These are phyloP conservation scores for human (Homo sapiens) DNA, from an alignment of 2,113 vertebrate genomes.

Conservation along the genomic window DNA sequence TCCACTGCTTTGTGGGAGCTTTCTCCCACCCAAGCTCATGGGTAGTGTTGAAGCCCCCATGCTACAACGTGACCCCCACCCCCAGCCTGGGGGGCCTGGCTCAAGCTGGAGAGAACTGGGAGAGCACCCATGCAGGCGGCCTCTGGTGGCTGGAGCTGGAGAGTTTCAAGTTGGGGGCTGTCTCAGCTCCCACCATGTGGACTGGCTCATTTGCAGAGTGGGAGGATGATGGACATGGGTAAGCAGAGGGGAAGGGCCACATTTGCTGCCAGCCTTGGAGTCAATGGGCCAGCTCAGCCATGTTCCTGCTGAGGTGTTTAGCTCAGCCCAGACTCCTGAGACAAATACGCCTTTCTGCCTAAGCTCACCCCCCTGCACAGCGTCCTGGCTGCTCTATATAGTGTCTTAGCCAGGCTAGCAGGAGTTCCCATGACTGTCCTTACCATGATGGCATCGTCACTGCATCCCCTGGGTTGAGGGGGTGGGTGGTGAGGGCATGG, in stretches of 20 bases:
- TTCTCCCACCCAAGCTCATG: not conserved
- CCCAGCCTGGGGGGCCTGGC: not conserved
- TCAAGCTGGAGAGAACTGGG: not conserved
- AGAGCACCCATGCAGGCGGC: not conserved
- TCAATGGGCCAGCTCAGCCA: not conserved
- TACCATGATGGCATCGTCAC: not conserved
- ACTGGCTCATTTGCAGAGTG: not conserved
- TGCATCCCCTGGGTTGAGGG: not conserved
- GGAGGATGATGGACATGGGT: not conserved
- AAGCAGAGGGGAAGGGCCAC: not conserved
- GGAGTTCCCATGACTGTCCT: not conserved
- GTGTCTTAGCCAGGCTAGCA: not conserved
- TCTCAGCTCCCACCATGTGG: rapidly evolving
- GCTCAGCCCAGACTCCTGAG: not conserved
- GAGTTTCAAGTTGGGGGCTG: not conserved
- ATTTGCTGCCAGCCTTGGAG: not conserved
- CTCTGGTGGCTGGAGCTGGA: not conserved
- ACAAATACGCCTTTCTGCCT: not conserved
- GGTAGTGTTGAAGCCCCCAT: not conserved
- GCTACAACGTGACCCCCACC: not conserved
- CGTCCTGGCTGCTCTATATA: not conserved
- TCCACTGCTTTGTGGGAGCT: not conserved
- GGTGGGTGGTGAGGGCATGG: not conserved
- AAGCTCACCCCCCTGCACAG: not conserved
- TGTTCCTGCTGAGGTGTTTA: not conserved